phyloP scores from a whole-genome alignment of 92 coral and sea anemone genomes.

The Plumapathes pennacea region DNA sequence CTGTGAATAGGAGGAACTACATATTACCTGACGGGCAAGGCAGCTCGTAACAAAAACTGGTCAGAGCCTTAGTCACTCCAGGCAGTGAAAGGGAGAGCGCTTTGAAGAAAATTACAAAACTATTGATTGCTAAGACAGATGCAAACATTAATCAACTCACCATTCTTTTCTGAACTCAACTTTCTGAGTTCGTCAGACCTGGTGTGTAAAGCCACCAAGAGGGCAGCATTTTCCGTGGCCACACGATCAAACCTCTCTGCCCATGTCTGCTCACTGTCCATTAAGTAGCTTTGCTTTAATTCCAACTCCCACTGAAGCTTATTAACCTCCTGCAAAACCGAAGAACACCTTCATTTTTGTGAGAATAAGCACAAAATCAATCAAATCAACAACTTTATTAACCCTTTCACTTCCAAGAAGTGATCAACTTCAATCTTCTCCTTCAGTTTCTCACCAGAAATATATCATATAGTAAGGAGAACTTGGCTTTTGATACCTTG shows the following conservation, averaged over 20 bases:
- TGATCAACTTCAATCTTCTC: too few relatives aligned
- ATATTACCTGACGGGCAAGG: too few relatives aligned
- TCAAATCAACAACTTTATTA: background rate
- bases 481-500: too few relatives aligned
- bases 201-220: slow-evolving; percentile 72
- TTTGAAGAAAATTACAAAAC: too few relatives aligned
- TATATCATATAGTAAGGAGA: too few relatives aligned
- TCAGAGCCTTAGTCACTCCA: too few relatives aligned
- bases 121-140: too few relatives aligned
- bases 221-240: slow-evolving; percentile 85
- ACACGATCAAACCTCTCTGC: slow-evolving; percentile 91
- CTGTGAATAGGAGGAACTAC: slow-evolving; percentile 14
- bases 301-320: slow-evolving; percentile 85
- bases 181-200: slow-evolving; percentile 78
- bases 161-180: slow-evolving; percentile 71
- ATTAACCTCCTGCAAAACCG: slow-evolving; percentile 67
- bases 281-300: slow-evolving; percentile 75
- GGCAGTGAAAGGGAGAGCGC: too few relatives aligned
- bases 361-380: background rate
- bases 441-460: too few relatives aligned
- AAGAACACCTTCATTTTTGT: too few relatives aligned
- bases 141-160: slow-evolving; percentile 39
- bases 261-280: slow-evolving; percentile 93
- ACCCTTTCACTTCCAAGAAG: too few relatives aligned
- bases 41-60: too few relatives aligned